Base-by-base conservation (phyloP, 2,888 invertebrate species). In the Steinernema hermaphroditum region DNA sequence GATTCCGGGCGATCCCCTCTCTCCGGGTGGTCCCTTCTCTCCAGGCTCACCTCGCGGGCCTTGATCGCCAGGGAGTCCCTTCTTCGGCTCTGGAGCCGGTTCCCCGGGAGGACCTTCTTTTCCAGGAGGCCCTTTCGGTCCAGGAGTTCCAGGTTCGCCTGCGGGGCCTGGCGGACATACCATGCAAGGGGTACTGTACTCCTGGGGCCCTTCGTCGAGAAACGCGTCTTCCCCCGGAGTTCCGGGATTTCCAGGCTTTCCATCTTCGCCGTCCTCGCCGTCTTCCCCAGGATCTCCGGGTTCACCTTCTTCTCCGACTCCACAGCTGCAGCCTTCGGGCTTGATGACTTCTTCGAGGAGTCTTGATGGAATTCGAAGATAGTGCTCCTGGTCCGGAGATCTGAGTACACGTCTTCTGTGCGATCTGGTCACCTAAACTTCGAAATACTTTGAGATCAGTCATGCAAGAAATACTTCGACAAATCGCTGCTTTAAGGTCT, bases 251-350 rank as follows among this genome's bases (percentile, higher is more conserved):
- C 54, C 54, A 12, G 27, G 27, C n/a, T 62, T 29, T 16, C 62
- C 62, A 16, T 27, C 32, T 62, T 62, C 62, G 29, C 62, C 62
- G 14, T 62, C 62, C 16, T 62, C 62, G 6, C 62, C 62, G 34
- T 62, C 62, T 29, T 62, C 62, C 16, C 62, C 62, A 16, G 29
- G 32, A 1, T 62, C 62, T 4, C 62, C 62, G 19, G 62, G 34
- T 12, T 62, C 62, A 16, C 54, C 54, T 50, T 24, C 50, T 29
- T 24, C 16, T n/a, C 62, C 62, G 12, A 62, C 62, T 16, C 62
- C 62, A 62, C 62, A 62, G 62, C 62, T 62, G 27, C 62, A 62
- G 9, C 62, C 62, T 2, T 27, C 62, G 2, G 62, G 16, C 14
- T 29, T 34, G 9, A 62, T 2, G n/a, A 62, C 32, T 62, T 62